These are phyloP conservation scores for Ormia ochracea DNA, from an alignment of 2,888 invertebrate genomes.

Conservation along the genomic window DNA sequence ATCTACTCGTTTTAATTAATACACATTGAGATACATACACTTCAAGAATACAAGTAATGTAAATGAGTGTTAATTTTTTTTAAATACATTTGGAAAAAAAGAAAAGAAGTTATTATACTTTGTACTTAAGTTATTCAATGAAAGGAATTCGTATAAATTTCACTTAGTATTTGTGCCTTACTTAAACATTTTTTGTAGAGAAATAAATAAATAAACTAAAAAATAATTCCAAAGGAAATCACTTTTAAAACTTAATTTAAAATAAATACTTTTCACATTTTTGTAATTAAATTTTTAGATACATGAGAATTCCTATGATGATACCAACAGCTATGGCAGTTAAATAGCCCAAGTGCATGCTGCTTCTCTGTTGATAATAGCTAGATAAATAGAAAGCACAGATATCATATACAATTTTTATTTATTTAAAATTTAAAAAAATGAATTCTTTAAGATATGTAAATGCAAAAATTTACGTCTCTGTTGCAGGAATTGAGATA, in stretches of 20 bases:
- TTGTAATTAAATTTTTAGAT: constrained; percentile 64
- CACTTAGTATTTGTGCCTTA: constrained; percentile 9
- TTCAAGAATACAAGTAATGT: constrained; percentile 20
- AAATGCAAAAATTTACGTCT: too few species aligned
- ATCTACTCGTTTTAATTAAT: constrained; percentile 16
- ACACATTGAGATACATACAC: constrained; percentile 23
- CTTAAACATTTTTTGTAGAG: neutral
- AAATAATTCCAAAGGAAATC: neutral
- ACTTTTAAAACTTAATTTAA: neutral
- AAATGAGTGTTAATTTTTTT: constrained; percentile 24
- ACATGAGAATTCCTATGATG: constrained; percentile 76
- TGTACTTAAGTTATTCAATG: constrained; percentile 53
- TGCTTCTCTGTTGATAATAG: constrained; percentile 70
- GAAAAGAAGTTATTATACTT: constrained; percentile 48
- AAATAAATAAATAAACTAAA: neutral
- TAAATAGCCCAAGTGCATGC: constrained; percentile 78
- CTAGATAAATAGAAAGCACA: constrained; percentile 59
- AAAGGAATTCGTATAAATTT: constrained; percentile 33
- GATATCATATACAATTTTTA: neutral
- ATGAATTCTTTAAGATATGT: neutral
- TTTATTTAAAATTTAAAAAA: too few species aligned
- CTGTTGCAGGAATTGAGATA: too few species aligned
- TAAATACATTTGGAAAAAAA: neutral
- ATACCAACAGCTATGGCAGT: constrained; percentile 78
- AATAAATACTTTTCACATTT: neutral